Base-by-base conservation (phyloP, 2,113 vertebrate genomes). In the Platycercus adscitus region DNA sequence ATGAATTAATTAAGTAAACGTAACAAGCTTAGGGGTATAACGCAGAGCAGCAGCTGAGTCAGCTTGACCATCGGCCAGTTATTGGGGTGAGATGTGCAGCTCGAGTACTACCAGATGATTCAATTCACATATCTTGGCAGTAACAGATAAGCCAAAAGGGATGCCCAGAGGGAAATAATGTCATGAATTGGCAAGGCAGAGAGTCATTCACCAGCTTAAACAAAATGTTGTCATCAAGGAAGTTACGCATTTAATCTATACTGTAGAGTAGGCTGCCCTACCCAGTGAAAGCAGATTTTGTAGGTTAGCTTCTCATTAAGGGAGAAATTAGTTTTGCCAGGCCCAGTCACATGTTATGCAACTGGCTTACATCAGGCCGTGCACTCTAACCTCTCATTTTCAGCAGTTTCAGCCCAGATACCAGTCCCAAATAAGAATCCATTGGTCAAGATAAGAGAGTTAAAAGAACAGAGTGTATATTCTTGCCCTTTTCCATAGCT, bases 51-150 rank as follows among this genome's bases (percentile, higher is more conserved):
- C 73, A 93, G 89, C 92, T 96, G 85, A 96, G 85, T 96, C 94
- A 96, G 77, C 87, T 75, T 89, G 86, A 96, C 88, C 87, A 88
- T 88, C 7, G 1, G 81, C 72, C 84, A 88, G 86, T 81, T 89
- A 88, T 31, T 88, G 90, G 61, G 76, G 31, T 83, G 92, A 94
- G 92, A 96, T 84, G 72, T 86, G 56, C 65, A 94, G 77, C 72
- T 96, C 70, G 94, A 95, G 44, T 85, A 92, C 75, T 91, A 95
- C 77, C 93, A 96, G 91, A 92, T 96, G 81, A 96, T 89, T 92
- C 75, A 90, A 88, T 88, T 86, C 90, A 52, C 68, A 33, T 88
- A 93, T 93, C 83, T 93, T 92, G 91, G 70, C 88, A 79, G 86
- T 76, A 95, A 81, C 37, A 95, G 83, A 94, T 91, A 95, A 94